Conservation (phyloP, 2,797 vertebrate genomes). For the Darevskia mixta region DNA sequence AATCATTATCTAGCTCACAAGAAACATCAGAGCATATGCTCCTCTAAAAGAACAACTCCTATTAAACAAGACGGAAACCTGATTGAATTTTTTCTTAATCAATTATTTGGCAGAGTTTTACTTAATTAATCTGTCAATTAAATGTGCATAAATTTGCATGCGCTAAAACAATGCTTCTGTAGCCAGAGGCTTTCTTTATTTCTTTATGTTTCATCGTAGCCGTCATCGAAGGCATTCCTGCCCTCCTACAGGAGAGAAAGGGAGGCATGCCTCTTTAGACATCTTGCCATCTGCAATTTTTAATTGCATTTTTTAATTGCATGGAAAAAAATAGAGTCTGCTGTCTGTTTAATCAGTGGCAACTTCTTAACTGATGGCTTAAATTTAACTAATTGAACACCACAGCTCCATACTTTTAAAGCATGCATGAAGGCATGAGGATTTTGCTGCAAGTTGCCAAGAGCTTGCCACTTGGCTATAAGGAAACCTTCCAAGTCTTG, state of each 20-base stretch:
- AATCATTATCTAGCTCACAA: not conserved
- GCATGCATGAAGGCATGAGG: not conserved
- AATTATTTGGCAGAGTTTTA: not conserved
- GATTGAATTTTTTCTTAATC: not conserved
- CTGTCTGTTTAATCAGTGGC: not conserved
- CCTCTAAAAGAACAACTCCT: not conserved
- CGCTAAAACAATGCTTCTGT: not conserved
- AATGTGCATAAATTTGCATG: not conserved
- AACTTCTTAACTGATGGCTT: not conserved
- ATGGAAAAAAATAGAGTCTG: not conserved
- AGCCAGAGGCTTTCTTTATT: not conserved
- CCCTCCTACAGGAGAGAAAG: not conserved
- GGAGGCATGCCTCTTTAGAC: not conserved
- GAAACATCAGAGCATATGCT: not conserved
- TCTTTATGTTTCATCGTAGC: not conserved
- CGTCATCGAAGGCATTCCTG: not conserved
- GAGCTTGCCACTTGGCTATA: not conserved
- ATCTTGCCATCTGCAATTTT: not conserved
- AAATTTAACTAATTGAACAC: not conserved
- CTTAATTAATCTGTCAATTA: not conserved
- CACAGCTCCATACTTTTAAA: not conserved
- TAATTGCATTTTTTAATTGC: not conserved
- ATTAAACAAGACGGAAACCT: not conserved
- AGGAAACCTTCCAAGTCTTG: not conserved
- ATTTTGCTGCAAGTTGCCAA: not conserved